Evolutionary conservation across 2,113 vertebrate genomes (phyloP).

Genomic region (Paradoxurus hermaphroditus): DNA sequence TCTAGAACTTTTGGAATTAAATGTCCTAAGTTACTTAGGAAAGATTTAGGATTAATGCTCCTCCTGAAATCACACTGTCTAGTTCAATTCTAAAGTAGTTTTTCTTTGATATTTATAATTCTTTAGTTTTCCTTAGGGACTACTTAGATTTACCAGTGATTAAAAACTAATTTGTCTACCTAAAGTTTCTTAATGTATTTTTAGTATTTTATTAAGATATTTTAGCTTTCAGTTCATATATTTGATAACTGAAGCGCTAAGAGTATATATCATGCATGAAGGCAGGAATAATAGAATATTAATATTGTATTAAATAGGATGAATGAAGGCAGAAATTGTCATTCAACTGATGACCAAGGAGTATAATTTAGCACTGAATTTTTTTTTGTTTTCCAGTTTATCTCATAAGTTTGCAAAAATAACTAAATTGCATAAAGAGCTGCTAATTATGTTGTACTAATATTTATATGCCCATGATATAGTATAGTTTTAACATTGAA

Average conservation of each 20-base stretch:
- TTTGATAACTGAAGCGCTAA: neutral
- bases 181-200: neutral
- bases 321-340: neutral
- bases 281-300: neutral
- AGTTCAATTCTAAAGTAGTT: neutral
- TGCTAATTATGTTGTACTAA: neutral
- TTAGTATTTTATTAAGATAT: neutral
- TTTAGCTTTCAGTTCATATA: neutral
- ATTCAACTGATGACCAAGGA: neutral
- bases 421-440: neutral
- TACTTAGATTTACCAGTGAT: neutral
- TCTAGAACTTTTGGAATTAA: neutral
- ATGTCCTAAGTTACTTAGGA: neutral
- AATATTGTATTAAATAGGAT: neutral
- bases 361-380: neutral
- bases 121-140: neutral
- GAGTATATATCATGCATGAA: neutral
- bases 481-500: neutral
- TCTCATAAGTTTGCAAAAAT: neutral
- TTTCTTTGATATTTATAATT: neutral
- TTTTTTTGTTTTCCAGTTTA: neutral
- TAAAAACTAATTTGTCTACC: neutral
- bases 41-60: neutral
- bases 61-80: neutral
- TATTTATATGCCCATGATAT: neutral